These are phyloP conservation scores for Paramormyrops hopkinsi DNA, from an alignment of 2,797 vertebrate genomes.

Conservation along the genomic window DNA sequence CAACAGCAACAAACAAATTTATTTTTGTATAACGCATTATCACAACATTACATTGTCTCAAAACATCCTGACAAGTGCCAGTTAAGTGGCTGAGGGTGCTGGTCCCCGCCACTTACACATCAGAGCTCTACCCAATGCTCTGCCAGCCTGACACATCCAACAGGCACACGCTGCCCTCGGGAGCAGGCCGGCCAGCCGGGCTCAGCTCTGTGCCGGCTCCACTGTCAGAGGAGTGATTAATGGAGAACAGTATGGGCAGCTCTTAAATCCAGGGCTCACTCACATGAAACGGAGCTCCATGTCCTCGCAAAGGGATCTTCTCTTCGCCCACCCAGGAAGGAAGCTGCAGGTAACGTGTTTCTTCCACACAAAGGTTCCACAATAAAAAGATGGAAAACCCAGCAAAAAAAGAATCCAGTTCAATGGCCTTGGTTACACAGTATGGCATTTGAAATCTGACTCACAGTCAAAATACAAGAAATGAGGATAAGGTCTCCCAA, in stretches of 20 bases:
- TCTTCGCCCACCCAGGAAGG: background rate
- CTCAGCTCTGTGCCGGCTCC: background rate
- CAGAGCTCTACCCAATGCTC: background rate
- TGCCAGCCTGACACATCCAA: background rate
- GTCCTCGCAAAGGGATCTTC: background rate
- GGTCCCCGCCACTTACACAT: background rate
- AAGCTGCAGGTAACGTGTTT: background rate
- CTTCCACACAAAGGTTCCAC: background rate
- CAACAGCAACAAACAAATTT: background rate
- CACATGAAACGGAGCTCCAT: background rate
- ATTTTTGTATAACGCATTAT: background rate
- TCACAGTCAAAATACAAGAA: background rate
- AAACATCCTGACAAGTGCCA: background rate
- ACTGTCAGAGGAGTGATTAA: constrained; percentile 3
- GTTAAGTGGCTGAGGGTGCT: background rate
- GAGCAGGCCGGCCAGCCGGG: background rate
- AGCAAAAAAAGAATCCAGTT: background rate
- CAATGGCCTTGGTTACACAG: background rate
- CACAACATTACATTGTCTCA: background rate
- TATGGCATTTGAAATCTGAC: background rate
- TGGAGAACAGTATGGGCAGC: constrained; percentile 6
- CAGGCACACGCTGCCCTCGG: background rate
- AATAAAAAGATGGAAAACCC: background rate
- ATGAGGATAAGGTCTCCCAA: background rate
- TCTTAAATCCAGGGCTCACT: background rate